phyloP scores from a whole-genome alignment of 2,797 vertebrate species.

The Leuciscus waleckii region DNA sequence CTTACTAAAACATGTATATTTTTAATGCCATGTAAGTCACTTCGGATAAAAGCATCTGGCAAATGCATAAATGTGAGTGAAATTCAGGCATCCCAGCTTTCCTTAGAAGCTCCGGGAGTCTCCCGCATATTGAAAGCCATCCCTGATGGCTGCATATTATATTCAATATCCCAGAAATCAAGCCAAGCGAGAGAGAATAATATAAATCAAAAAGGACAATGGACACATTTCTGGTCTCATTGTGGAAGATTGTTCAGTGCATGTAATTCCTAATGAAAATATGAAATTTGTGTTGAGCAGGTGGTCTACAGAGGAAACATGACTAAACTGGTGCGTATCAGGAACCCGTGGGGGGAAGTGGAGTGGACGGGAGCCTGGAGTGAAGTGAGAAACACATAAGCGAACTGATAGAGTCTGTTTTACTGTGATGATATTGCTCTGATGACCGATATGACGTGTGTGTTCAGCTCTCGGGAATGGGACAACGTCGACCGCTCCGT shows the following conservation, averaged over 20 bases:
- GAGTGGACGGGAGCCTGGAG: constrained; percentile 97
- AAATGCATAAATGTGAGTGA: background rate
- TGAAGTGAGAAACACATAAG: constrained; percentile 78
- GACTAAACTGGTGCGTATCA: constrained; percentile 88
- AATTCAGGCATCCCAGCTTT: too few relatives aligned
- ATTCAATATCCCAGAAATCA: too few relatives aligned
- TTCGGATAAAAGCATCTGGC: background rate
- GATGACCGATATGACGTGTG: constrained; percentile 11
- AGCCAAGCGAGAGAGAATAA: too few relatives aligned
- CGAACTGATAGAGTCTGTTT: background rate
- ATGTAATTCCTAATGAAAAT: background rate
- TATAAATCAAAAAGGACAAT: background rate
- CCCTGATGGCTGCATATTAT: too few relatives aligned
- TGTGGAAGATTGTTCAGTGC: background rate
- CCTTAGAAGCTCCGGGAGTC: background rate
- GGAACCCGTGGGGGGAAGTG: constrained; percentile 95
- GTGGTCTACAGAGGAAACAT: constrained; percentile 83
- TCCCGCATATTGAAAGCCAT: too few relatives aligned
- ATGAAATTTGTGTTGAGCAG: constrained; percentile 68
- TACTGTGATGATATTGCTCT: background rate
- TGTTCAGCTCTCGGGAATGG: constrained; percentile 89
- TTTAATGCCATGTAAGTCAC: background rate
- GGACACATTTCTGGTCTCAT: background rate
- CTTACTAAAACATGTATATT: background rate
- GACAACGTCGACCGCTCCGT: constrained; percentile 78